phyloP scores from a whole-genome alignment of 2,113 vertebrate genomes.

The Stigmatopora argus region DNA sequence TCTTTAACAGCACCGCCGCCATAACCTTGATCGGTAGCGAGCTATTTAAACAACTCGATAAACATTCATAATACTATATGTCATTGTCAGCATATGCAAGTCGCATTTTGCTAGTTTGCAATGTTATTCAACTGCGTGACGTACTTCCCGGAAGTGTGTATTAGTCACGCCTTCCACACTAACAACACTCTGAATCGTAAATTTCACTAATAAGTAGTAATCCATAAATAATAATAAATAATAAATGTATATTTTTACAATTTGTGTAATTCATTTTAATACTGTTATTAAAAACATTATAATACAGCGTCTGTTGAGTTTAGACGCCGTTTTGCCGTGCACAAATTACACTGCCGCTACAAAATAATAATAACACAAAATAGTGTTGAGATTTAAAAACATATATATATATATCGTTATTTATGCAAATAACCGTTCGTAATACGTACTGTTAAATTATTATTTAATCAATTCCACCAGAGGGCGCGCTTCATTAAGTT shows the following conservation, averaged over 20 bases:
- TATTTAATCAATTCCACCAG: conserved; percentile 31
- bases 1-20: conserved; percentile 55
- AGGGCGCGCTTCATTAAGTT: conserved; percentile 26
- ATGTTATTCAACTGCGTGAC: conserved; percentile 25
- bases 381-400: neutral
- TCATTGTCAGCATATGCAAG: conserved; percentile 2
- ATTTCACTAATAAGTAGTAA: neutral
- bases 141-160: conserved; percentile 3
- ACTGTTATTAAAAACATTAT: neutral
- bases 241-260: neutral
- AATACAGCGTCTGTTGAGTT: too few species aligned
- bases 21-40: conserved; percentile 28
- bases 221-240: neutral
- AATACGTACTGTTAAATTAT: too few species aligned
- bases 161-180: too few species aligned
- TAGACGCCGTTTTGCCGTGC: conserved; percentile 19
- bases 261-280: neutral
- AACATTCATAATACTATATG: conserved; percentile 4
- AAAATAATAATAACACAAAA: neutral
- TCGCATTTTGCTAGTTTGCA: conserved; percentile 12
- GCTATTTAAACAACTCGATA: too few species aligned
- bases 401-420: neutral
- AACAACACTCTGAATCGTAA: neutral
- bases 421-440: neutral
- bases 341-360: conserved; percentile 17